phyloP scores from a whole-genome alignment of 2,888 invertebrate species.

The Drosophila eohydei region DNA sequence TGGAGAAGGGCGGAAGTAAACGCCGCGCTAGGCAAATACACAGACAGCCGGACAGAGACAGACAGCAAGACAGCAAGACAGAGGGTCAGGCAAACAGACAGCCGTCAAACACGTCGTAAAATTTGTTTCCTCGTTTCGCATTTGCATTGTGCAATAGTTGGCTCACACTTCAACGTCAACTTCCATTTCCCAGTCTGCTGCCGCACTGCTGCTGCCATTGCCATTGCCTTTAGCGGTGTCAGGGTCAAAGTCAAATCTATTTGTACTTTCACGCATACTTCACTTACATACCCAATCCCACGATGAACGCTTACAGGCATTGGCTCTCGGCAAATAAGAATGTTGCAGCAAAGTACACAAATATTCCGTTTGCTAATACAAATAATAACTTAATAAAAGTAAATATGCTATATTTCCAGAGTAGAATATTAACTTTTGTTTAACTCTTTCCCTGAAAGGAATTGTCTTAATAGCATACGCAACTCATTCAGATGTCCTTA shows the following conservation, averaged over 20 bases:
- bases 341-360: not conserved
- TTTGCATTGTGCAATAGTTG: constrained; percentile 69
- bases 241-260: constrained; percentile 76
- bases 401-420: not conserved
- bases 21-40: constrained; percentile 46
- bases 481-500: no score
- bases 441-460: not conserved
- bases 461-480: not conserved
- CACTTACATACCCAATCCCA: constrained; percentile 9
- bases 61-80: constrained; percentile 12
- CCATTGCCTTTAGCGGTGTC: constrained; percentile 49
- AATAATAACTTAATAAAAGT: not conserved
- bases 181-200: constrained; percentile 30
- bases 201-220: constrained; percentile 11
- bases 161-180: constrained; percentile 42
- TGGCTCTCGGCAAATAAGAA: not conserved
- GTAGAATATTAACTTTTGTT: not conserved
- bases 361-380: not conserved
- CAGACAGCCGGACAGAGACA: constrained; percentile 8
- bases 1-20: constrained; percentile 69
- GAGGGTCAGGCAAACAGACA: constrained; percentile 54
- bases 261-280: constrained; percentile 61
- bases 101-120: constrained; percentile 83
- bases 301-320: not conserved
- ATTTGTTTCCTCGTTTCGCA: constrained; percentile 73